Conservation (phyloP, 2,888 invertebrate species). For the Ochlodes sylvanus region DNA sequence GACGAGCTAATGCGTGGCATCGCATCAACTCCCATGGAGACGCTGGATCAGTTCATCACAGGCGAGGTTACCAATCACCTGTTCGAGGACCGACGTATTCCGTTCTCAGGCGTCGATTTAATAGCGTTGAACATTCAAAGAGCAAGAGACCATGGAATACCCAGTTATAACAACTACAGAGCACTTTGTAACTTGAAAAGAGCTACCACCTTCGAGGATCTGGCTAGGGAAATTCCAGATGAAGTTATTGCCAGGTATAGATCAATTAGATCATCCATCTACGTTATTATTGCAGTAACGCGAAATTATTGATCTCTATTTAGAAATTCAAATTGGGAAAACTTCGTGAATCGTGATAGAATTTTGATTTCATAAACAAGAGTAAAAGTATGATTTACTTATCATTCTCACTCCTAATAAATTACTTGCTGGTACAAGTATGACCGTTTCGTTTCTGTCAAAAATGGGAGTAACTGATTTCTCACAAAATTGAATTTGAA, state of each 20-base stretch:
- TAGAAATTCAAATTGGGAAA: too few species aligned
- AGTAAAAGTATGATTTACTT: too few species aligned
- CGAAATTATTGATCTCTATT: too few species aligned
- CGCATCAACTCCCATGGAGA: slow-evolving; percentile 96
- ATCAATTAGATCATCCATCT: too few species aligned
- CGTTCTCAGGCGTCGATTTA: slow-evolving; percentile 96
- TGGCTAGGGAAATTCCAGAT: slow-evolving; percentile 93
- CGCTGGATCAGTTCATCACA: slow-evolving; percentile 96
- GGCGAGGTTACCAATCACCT: slow-evolving; percentile 97
- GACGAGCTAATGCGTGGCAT: slow-evolving; percentile 95
- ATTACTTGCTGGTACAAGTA: too few species aligned
- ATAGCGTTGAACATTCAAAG: slow-evolving; percentile 96
- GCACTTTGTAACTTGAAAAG: slow-evolving; percentile 95
- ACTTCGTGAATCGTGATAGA: too few species aligned
- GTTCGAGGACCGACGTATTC: slow-evolving; percentile 94
- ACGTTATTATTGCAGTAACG: too few species aligned
- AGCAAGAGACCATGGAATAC: slow-evolving; percentile 94
- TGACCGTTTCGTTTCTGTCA: too few species aligned
- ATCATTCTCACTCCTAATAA: too few species aligned
- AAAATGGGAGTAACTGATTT: too few species aligned
- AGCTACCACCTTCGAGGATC: slow-evolving; percentile 93
- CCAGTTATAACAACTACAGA: slow-evolving; percentile 95
- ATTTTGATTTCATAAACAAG: too few species aligned
- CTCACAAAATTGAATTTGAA: too few species aligned
- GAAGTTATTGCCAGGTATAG: slow-evolving; percentile 90